Evolutionary conservation across 2,888 invertebrate species (phyloP).

Genomic region (Drosophila cognata): DNA sequence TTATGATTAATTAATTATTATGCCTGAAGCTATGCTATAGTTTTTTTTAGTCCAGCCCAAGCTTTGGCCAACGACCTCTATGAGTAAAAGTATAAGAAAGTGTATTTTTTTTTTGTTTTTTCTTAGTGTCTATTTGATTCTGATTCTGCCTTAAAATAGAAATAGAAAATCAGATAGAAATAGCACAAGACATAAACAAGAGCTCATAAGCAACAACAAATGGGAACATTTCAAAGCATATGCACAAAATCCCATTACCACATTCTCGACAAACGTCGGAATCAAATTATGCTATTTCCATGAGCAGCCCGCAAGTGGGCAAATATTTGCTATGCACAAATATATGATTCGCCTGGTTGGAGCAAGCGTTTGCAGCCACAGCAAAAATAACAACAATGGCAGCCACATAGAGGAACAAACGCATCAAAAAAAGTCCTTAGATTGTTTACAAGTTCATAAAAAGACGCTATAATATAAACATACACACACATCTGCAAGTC

Average conservation of each 20-base stretch:
- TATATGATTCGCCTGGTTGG: constrained; percentile 62
- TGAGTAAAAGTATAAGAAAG: not conserved
- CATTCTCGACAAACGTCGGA: constrained; percentile 32
- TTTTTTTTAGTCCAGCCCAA: not conserved
- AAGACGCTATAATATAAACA: constrained; percentile 56
- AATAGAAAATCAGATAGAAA: not conserved
- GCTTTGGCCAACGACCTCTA: not conserved
- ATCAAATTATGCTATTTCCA: constrained; percentile 78
- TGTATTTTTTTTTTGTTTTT: not conserved
- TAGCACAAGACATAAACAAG: not conserved
- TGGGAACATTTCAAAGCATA: constrained; percentile 18
- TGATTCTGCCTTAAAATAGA: not conserved
- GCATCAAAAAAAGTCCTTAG: constrained; percentile 69
- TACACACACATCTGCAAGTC: constrained; percentile 7
- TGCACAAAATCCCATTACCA: constrained; percentile 57
- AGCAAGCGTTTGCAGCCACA: constrained; percentile 40
- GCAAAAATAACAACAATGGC: constrained; percentile 29
- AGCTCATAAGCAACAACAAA: constrained; percentile 1
- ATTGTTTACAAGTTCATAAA: constrained; percentile 81
- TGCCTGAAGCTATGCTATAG: not conserved
- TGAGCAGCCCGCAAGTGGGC: constrained; percentile 71
- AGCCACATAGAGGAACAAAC: constrained; percentile 5
- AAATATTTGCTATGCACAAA: constrained; percentile 72
- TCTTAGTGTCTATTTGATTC: not conserved
- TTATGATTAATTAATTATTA: not conserved